Evolutionary conservation across 2,797 vertebrate genomes (phyloP), one percentile per base, ranked within the genome.

Genomic region (Catamblyrhynchus diadema): DNA sequence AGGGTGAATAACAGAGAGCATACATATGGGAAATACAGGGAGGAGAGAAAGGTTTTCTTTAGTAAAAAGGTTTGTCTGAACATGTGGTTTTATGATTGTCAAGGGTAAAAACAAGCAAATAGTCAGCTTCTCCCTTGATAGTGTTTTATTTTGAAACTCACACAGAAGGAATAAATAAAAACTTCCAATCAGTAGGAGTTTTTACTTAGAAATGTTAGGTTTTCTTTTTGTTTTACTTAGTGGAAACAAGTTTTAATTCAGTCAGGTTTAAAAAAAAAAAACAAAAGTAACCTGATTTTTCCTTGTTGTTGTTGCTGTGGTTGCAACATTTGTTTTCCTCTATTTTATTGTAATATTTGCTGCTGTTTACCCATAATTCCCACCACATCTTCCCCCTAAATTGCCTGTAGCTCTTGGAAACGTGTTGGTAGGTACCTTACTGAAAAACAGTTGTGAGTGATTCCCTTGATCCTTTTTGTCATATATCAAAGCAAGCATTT

Each of bases 311-410:
- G 2, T 51, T 91, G 15, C 94, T 86, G 14, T 93, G 86, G 75
- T 75, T 73, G 86, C 56, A 84, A 62, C 0, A 1, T 78, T 94
- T 88, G 51, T 57, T 84, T 93, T 59, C 39, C 30, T 51, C 22
- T 35, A 18, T 81, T 95, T 82, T 17, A 51, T 91, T 94, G 86
- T 66, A 93, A 90, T 94, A 77, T 91, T 94, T 84, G 73, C 70
- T 94, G 62, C 60, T 90, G 77, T 84, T 96, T 94, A 81, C 70
- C 78, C 90, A 50, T 66, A 73, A 94, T 95, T 88, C 90, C 77
- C 42, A 92, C 54, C 57, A 81, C 33, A 41, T 79, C 67, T 37
- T 90, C 47, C 56, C 44, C 33, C 33, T 86, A 73, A 80, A 91
- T 86, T 90, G 82, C 73, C 77, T 80, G 80, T 73, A 88, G 82